Percentiles rank a stretch among this genome's conserved stretches.
Conservation (phyloP, 2,888 invertebrate species). For the Coelopa pilipes region DNA sequence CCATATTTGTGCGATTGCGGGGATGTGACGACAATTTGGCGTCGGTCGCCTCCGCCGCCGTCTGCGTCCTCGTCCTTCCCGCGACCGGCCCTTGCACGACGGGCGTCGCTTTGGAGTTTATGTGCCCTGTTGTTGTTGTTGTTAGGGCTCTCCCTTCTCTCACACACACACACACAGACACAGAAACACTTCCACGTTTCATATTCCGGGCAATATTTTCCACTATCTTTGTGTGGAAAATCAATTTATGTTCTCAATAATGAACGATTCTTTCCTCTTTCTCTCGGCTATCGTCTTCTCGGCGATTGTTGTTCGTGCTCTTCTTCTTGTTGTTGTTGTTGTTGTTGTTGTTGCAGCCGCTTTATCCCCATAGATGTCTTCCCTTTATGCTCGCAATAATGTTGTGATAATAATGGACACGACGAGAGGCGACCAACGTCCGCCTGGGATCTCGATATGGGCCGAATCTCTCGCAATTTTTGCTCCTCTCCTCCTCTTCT, state of each 20-base stretch:
- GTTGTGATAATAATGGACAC: slow-evolving; percentile 1
- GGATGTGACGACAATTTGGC: slow-evolving; percentile 24
- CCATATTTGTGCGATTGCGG: too few relatives aligned
- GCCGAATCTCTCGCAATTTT: too few relatives aligned
- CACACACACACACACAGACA: too few relatives aligned
- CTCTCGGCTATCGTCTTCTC: not conserved
- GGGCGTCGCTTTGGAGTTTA: not conserved
- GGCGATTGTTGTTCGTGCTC: not conserved
- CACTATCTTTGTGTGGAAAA: slow-evolving; percentile 19
- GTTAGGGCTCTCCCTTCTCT: not conserved
- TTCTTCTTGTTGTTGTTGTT: slow-evolving; percentile 1
- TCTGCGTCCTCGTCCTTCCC: not conserved
- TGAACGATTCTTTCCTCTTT: slow-evolving; percentile 14
- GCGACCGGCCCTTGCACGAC: not conserved
- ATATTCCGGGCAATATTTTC: slow-evolving; percentile 6
- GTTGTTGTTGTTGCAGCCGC: not conserved
- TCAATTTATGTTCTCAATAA: slow-evolving; percentile 26
- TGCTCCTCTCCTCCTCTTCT: too few relatives aligned
- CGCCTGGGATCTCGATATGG: too few relatives aligned
- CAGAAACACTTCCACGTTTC: too few relatives aligned
- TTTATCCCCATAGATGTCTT: not conserved
- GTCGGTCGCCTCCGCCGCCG: not conserved
- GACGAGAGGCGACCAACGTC: too few relatives aligned
- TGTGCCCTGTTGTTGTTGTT: slow-evolving; percentile 1
- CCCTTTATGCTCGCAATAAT: not conserved